Conservation (phyloP, 2,113 vertebrate species). For the Polyodon spathula region DNA sequence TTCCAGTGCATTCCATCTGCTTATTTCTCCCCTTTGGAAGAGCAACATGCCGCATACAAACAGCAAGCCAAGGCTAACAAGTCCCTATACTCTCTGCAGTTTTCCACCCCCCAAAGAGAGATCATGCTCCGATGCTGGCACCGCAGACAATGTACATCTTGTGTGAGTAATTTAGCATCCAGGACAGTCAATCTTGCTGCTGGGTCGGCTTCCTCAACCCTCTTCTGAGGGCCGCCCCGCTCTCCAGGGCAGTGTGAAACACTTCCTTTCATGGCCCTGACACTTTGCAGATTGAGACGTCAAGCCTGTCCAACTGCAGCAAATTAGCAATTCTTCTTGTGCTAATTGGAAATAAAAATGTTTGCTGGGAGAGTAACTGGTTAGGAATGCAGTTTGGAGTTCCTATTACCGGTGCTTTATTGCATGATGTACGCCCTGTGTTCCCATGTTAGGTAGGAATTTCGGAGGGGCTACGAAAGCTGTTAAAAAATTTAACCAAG, state of each 20-base stretch:
- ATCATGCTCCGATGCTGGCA: conserved; percentile 62
- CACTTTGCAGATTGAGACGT: conserved; percentile 93
- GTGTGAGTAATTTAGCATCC: conserved; percentile 78
- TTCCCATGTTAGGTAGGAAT: no score
- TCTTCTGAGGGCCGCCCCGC: conserved; percentile 59
- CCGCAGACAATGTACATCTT: conserved; percentile 85
- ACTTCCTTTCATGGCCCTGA: conserved; percentile 78
- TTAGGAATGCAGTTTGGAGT: conserved; percentile 49
- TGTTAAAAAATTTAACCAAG: no score
- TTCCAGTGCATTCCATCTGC: conserved; percentile 37
- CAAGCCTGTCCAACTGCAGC: conserved; percentile 72
- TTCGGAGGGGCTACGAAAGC: no score
- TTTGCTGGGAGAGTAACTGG: conserved; percentile 66
- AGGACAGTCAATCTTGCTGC: conserved; percentile 85
- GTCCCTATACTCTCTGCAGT: conserved; percentile 53
- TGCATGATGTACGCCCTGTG: no score
- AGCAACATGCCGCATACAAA: conserved; percentile 39
- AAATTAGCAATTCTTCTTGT: conserved; percentile 87
- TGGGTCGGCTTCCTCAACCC: conserved; percentile 74
- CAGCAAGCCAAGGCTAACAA: conserved; percentile 55
- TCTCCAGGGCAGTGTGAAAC: conserved; percentile 65
- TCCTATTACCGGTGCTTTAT: no score
- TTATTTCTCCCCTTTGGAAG: conserved; percentile 22
- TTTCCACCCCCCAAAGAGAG: conserved; percentile 53
- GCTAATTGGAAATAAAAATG: conserved; percentile 94